Base-by-base conservation (phyloP, 2,797 vertebrate species). In the Agapornis canus region DNA sequence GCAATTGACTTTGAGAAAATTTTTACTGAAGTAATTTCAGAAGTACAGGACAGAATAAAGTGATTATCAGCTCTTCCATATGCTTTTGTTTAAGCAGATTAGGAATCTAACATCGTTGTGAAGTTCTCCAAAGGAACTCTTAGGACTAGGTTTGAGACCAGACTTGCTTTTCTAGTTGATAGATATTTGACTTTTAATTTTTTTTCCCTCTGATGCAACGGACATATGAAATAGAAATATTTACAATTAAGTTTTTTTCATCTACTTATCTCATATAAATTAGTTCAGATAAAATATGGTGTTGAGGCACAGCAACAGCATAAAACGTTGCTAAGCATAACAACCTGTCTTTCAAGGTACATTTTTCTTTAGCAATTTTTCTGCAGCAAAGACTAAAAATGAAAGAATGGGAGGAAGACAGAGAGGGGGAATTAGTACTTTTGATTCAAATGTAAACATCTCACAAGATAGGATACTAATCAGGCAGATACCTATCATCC, bases 381-480 rank as follows among this genome's bases (percentile, higher is more conserved):
- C 78, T 92, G 27, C 56, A 89, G 78, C 77, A 73, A 97, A 92
- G 84, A 84, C 82, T 59, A 60, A 84, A 94, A 90, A 78, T 64
- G 52, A 84, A 90, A 90, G 64, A 86, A 92, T 64, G 5, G 48
- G 22, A 87, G 20, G 57, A 82, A 86, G 48, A 86, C 22, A 42
- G 40, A 82, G 29, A 60, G 8, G 11, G 10, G 19, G 60, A 94
- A 90, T 93, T 80, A 93, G 35, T 54, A 64, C 48, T 61, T 89
- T 90, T 93, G 68, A 87, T 39, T 94, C 26, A 92, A 89, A 66
- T 68, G 70, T 43, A 87, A 86, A 70, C 60, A 92, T 85, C 68
- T 49, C 66, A 89, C 60, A 87, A 95, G 90, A 77, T n/a, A 84
- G 45, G 75, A 92, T 82, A 86, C 52, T 89, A 66, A 92, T 95